Evolutionary conservation across 2,113 vertebrate species (phyloP).

Genomic region (Morone saxatilis): DNA sequence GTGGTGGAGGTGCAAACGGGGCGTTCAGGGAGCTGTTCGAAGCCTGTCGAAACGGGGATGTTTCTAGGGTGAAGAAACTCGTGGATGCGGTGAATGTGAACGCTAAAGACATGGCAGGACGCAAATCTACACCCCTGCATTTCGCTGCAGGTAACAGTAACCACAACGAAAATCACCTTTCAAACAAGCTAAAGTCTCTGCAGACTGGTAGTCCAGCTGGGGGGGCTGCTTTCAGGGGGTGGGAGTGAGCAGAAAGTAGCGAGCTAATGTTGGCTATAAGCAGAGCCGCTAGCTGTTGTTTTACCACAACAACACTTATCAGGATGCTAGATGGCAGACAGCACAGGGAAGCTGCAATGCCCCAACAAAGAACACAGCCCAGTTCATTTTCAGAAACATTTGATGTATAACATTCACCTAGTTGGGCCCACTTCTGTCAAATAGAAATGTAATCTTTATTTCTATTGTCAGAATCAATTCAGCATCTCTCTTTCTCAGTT

Average conservation of each 20-base stretch:
- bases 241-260: not conserved
- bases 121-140: conserved; percentile 94
- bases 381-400: not conserved
- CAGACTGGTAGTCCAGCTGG: not conserved
- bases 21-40: conserved; percentile 88
- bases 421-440: not conserved
- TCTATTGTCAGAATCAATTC: not conserved
- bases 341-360: not conserved
- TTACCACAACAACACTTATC: not conserved
- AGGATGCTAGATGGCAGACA: not conserved
- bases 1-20: conserved; percentile 7
- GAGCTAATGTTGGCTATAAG: not conserved
- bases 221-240: not conserved
- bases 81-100: conserved; percentile 92
- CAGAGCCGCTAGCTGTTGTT: not conserved
- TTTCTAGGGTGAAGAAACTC: conserved; percentile 92
- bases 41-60: conserved; percentile 93
- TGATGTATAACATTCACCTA: not conserved
- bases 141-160: conserved; percentile 96
- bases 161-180: not conserved
- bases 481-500: not conserved
- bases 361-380: not conserved
- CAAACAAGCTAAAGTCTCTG: not conserved
- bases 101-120: conserved; percentile 93
- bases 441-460: not conserved